Evolutionary conservation across 2,888 invertebrate species (phyloP), one percentile per base, ranked within the genome.

Genomic region (Phasia obesa): DNA sequence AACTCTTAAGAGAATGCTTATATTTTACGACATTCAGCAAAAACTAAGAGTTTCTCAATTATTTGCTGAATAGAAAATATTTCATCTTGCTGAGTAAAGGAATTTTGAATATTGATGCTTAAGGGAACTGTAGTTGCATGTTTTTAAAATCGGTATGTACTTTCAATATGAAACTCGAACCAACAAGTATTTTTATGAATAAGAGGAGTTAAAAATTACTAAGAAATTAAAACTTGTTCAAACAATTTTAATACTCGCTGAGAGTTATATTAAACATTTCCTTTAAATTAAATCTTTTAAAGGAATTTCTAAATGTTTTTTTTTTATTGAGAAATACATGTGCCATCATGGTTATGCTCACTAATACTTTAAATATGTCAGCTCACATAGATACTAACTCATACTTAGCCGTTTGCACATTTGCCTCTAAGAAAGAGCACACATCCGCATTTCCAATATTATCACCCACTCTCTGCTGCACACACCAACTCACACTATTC

Each of bases 371-470:
- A 6, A 35, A 9, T 27, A 4, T 21, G 13, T 9, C 19, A 47
- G 2, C 51, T 65, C 65, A 53, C 79, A 81, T 78, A 79, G 82
- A 83, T 83, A 83, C 74, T 27, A 11, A 79, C 82, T 27, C 75
- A 83, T 23, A 75, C 82, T 19, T 42, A 38, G 15, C 0, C 13
- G 38, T 23, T 67, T 9, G 3, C 2, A 35, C 25, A 31, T 71
- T 19, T 64, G 19, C 21, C 42, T 73, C 59, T 74, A 53, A 4
- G 27, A 47, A 44, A 80, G 60, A 74, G 65, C 60, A 62, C 74
- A 69, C 38, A 67, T 42, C 15, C 3, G 4, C 59, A 64, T 57
- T 57, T 35, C 38, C 23, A n/a, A 19, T 17, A 55, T 38, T 67
- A 44, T 71, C 76, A 81, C 77, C 73, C 82, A 78, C 82, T 74